phyloP scores from a whole-genome alignment of 1,140 invertebrate species.

The Caenorhabditis tropicalis region DNA sequence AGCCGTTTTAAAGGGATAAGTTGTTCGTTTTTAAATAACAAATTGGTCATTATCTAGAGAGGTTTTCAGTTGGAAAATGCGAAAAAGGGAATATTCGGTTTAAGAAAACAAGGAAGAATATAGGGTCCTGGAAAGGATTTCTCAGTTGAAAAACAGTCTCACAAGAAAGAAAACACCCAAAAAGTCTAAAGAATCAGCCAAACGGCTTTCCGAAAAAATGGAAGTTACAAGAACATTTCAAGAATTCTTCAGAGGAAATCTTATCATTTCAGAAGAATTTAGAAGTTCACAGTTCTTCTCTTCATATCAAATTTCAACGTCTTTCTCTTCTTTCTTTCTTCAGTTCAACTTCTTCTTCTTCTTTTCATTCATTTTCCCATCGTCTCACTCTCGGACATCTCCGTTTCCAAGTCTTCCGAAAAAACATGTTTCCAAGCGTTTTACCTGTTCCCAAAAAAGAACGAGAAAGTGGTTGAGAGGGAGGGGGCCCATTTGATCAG shows the following conservation, averaged over 20 bases:
- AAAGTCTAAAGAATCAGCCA: too few relatives aligned
- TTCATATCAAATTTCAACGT: slow-evolving; percentile 1
- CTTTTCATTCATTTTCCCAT: background rate
- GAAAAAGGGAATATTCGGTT: too few relatives aligned
- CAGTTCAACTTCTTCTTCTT: background rate
- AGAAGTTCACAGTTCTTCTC: background rate
- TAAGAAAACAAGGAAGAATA: too few relatives aligned
- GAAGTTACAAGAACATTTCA: too few relatives aligned
- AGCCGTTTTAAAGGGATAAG: background rate
- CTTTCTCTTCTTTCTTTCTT: background rate
- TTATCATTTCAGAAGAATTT: background rate
- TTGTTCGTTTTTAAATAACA: background rate
- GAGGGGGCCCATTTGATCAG: background rate
- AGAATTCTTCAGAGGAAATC: too few relatives aligned
- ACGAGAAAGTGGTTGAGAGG: too few relatives aligned
- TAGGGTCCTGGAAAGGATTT: too few relatives aligned
- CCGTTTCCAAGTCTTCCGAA: background rate
- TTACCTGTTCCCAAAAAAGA: background rate
- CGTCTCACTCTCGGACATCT: background rate
- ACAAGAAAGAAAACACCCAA: too few relatives aligned
- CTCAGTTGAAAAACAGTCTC: too few relatives aligned
- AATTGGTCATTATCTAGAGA: background rate
- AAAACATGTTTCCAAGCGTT: slow-evolving; percentile 30
- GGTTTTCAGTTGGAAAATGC: too few relatives aligned
- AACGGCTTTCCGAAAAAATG: too few relatives aligned